Percentiles rank a stretch among this genome's conserved stretches.
Evolutionary conservation across 35 echinoderm and acorn worm species (phyloP).

Genomic region (Chiridota heheva): DNA sequence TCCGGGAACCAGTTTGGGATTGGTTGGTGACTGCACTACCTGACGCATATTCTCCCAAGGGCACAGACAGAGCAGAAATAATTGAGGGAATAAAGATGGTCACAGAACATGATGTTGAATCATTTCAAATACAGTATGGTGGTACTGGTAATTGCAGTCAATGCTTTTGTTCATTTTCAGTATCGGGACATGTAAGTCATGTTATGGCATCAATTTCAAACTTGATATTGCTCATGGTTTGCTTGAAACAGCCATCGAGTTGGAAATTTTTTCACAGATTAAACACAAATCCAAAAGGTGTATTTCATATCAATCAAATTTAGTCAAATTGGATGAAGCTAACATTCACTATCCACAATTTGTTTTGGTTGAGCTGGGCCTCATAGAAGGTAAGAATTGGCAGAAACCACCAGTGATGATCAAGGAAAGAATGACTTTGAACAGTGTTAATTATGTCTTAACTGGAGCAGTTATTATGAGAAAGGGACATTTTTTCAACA

Average conservation of each 20-base stretch:
- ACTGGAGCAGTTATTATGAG: constrained; percentile 26
- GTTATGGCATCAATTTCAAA: background rate
- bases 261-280: background rate
- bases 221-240: background rate
- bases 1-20: constrained; percentile 10
- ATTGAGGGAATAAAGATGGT: constrained; percentile 14
- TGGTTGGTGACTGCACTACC: background rate
- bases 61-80: background rate
- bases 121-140: background rate
- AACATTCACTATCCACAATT: background rate
- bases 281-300: background rate
- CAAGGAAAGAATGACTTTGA: background rate
- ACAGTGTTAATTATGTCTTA: background rate
- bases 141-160: background rate
- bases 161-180: background rate
- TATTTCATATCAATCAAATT: background rate
- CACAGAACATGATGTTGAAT: background rate
- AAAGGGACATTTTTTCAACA: constrained; percentile 30
- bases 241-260: background rate
- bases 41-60: constrained; percentile 6
- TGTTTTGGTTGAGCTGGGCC: background rate
- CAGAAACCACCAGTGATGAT: background rate
- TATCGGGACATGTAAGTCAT: background rate
- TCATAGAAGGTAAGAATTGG: background rate
- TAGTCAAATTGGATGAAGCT: background rate